Percentiles rank a stretch among this genome's conserved stretches.
These are phyloP conservation scores for Parnassius glacialis DNA, from an alignment of 2,888 invertebrate species.

Conservation along the genomic window DNA sequence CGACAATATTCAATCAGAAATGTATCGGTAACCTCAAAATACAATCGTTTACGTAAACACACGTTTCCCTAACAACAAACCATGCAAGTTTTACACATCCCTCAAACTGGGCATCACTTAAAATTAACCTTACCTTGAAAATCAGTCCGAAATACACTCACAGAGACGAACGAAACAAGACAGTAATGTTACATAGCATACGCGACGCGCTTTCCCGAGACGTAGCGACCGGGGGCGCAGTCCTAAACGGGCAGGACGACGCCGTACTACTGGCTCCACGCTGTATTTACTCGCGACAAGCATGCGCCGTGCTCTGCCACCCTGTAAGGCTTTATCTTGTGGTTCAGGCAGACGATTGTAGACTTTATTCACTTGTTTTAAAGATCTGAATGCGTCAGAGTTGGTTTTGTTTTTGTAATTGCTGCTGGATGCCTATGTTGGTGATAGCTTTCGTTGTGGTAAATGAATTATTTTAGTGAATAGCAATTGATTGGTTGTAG, in stretches of 20 bases:
- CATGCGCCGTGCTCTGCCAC: conserved; percentile 1
- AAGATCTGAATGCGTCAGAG: neutral
- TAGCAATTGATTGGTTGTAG: conserved; percentile 5
- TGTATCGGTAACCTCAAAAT: neutral
- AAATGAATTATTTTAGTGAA: conserved; percentile 9
- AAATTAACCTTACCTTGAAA: conserved; percentile 2
- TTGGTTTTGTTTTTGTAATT: conserved; percentile 6
- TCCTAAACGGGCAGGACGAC: neutral
- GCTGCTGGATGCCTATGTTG: neutral
- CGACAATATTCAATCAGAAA: neutral
- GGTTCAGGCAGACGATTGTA: neutral
- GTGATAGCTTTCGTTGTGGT: neutral
- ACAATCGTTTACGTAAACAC: neutral
- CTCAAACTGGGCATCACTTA: neutral
- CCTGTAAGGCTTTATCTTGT: conserved; percentile 1
- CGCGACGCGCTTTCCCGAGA: neutral
- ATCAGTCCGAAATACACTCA: neutral
- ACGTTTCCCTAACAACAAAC: no score
- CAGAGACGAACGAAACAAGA: neutral
- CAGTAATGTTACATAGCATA: conserved; percentile 6
- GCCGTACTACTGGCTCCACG: conserved; percentile 6
- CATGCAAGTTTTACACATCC: neutral
- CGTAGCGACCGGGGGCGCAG: neutral
- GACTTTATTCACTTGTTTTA: neutral
- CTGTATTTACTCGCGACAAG: conserved; percentile 5